Evolutionary conservation across 2,113 vertebrate genomes (phyloP), one percentile per base, ranked within the genome.

Genomic region (Hypocryptadius cinnamomeus): DNA sequence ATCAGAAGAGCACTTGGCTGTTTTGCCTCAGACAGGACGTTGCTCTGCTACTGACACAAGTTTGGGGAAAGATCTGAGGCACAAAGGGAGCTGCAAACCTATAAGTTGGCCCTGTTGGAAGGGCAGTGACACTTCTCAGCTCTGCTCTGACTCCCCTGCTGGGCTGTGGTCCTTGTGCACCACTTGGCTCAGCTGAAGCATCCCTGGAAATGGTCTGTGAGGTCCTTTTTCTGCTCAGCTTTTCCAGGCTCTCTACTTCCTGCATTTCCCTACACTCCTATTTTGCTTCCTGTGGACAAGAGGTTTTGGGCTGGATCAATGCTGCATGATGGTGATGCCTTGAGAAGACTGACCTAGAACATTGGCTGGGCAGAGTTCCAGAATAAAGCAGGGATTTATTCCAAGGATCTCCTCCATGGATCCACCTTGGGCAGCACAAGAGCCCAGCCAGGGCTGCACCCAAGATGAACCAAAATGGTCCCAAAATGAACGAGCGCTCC

Each of bases 201-300:
- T 56, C 74, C n/a, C 45, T 42, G 27, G 14, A 35, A 8, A 77
- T n/a, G 5, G 3, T 31, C 44, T 47, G 3, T 13, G n/a, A 42
- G 6, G 9, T 13, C 6, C 6, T 5, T 11, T 54, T 66, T 56
- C 24, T 15, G 11, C 42, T 57, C 50, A 86, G 35, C 25, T 80
- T 91, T 85, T 78, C 9, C 37, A 74, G 27, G 13, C 10, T 74
- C 37, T 79, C 30, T 53, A 2, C 53, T 51, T 63, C 44, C n/a
- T 60, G 40, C 31, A 51, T 65, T 47, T 74, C 31, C n/a, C 10
- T 37, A 11, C 18, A 6, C 66, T 61, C 23, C 7, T 37, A 15
- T 54, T 66, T 72, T 39, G 8, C 30, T 18, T 78, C 16, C 5
- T 3, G 8, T 5, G 5, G 19, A 13, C 0, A 1, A 16, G 65